phyloP scores from a whole-genome alignment of 2,888 invertebrate genomes.

The Atherix ibis region DNA sequence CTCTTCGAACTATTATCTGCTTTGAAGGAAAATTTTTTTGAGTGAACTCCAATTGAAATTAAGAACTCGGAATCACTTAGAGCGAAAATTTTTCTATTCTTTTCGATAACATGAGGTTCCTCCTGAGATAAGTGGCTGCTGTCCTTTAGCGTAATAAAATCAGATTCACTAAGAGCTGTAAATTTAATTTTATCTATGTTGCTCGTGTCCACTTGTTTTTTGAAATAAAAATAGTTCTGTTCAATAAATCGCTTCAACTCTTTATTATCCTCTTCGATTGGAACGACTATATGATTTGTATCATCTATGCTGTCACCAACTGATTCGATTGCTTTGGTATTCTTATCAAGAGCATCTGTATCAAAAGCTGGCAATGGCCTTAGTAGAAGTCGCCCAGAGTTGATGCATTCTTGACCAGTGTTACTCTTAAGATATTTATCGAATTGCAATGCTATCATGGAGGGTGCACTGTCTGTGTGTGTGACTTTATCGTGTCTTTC shows the following conservation, averaged over 20 bases:
- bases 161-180: constrained; percentile 29
- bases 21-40: constrained; percentile 15
- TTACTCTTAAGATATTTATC: constrained; percentile 18
- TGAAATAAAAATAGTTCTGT: constrained; percentile 30
- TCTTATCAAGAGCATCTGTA: background rate
- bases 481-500: constrained; percentile 32
- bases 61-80: constrained; percentile 31
- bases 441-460: constrained; percentile 30
- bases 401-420: constrained; percentile 1
- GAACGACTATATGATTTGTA: constrained; percentile 18
- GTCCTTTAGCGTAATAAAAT: constrained; percentile 27
- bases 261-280: constrained; percentile 31
- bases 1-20: constrained; percentile 19
- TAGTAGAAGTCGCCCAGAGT: constrained; percentile 5
- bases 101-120: constrained; percentile 11
- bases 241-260: constrained; percentile 32
- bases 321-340: no score
- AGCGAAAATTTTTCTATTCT: constrained; percentile 22
- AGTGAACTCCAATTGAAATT: constrained; percentile 19
- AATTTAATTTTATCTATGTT: constrained; percentile 17
- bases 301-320: constrained; percentile 7
- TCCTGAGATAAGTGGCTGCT: background rate
- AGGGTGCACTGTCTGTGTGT: constrained; percentile 33
- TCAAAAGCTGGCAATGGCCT: constrained; percentile 7
- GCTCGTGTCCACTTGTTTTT: constrained; percentile 19